Evolutionary conservation across 2,113 vertebrate species (phyloP).

Genomic region (Natator depressus): DNA sequence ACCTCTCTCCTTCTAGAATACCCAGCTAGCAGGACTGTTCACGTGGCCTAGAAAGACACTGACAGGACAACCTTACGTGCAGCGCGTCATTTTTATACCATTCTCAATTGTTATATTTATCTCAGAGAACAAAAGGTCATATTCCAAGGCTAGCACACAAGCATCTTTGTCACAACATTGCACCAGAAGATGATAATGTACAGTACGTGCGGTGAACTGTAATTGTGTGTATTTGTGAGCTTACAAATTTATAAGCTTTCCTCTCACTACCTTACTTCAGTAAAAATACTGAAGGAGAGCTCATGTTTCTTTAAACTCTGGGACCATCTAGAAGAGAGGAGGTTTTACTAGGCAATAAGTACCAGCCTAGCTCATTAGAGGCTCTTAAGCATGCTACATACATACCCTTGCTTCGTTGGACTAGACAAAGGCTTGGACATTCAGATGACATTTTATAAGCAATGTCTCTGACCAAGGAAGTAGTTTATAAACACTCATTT

Average conservation of each 20-base stretch:
- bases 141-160: neutral
- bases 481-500: neutral
- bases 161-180: neutral
- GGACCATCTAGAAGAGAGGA: neutral
- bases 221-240: no score
- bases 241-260: no score
- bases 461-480: neutral
- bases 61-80: neutral
- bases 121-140: neutral
- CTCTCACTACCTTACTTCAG: neutral
- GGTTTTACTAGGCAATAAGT: neutral
- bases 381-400: neutral
- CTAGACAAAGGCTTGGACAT: neutral
- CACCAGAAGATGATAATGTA: neutral
- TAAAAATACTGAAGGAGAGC: neutral
- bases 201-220: no score
- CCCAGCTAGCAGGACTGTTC: neutral
- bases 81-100: neutral
- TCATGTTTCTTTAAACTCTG: fast-evolving
- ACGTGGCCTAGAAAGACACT: neutral
- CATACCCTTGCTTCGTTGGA: neutral
- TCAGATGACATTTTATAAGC: neutral
- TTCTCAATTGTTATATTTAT: neutral
- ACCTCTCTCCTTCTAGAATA: neutral
- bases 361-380: neutral